Conservation (phyloP, 2,113 vertebrate species). For the Capreolus pygargus region DNA sequence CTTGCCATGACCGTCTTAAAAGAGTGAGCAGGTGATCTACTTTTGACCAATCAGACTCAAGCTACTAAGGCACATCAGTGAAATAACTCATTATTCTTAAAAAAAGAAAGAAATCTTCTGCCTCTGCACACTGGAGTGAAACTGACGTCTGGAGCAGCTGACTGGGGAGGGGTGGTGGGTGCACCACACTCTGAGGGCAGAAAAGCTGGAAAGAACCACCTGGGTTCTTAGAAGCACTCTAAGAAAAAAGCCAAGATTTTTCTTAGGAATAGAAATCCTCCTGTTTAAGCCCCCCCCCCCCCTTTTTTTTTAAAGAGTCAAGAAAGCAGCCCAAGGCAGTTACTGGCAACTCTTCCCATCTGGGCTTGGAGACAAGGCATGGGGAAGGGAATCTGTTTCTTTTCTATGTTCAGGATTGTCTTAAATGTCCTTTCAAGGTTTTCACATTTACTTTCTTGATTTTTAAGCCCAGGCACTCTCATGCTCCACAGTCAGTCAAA, state of each 20-base stretch:
- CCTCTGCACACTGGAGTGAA: not conserved
- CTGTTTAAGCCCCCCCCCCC: too few species aligned
- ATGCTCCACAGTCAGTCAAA: not conserved
- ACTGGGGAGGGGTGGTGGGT: not conserved
- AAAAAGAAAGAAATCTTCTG: not conserved
- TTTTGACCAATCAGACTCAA: not conserved
- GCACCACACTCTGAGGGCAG: not conserved
- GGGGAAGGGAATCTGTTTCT: not conserved
- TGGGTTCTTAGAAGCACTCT: not conserved
- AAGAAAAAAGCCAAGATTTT: not conserved
- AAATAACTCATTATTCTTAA: not conserved
- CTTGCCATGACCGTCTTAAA: not conserved
- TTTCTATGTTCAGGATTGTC: not conserved
- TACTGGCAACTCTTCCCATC: not conserved
- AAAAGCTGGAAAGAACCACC: not conserved
- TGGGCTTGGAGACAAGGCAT: not conserved
- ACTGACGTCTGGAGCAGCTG: not conserved
- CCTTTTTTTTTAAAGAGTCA: not conserved
- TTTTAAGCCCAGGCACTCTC: not conserved
- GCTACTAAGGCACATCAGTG: not conserved
- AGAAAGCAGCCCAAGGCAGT: not conserved
- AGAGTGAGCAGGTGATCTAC: not conserved
- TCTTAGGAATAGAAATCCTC: not conserved
- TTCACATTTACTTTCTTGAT: not conserved
- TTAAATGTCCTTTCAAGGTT: not conserved